Evolutionary conservation across 2,888 invertebrate species (phyloP), one percentile per base, ranked within the genome.

Genomic region (Orgyia antiqua): DNA sequence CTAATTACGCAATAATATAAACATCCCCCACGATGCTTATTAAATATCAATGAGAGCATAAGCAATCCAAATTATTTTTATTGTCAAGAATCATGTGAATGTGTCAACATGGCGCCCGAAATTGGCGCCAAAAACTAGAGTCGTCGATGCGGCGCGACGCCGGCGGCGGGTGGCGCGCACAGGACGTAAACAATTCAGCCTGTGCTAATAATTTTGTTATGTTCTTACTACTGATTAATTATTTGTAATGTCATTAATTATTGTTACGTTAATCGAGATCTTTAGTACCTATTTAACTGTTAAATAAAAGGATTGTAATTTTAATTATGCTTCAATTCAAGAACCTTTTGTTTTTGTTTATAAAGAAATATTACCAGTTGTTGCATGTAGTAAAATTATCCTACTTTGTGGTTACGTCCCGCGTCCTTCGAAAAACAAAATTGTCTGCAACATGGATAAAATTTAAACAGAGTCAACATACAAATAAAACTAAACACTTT

Each of bases 101-200:
- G 66, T 60, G 66, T 60, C 67, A 69, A 69, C 54, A 65, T 68
- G 75, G 77, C 74, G 73, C 65, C 66, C 44, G 55, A 63, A 66
- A 68, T 73, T 67, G 74, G 74, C 74, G 76, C 75, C 76, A 68
- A 71, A 65, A 66, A 51, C 61, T 60, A 64, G 62, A 64, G 67
- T 66, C 64, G 52, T 37, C 42, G 51, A 38, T 50, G 50, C 48
- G 54, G 35, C 29, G 31, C 44, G 45, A 36, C 58, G 63, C 40
- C 56, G 53, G 18, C 48, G 42, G 48, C 51, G 58, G 46, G 4
- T 6, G 6, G 15, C n/a, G 15, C 15, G 51, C 59, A 41, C 50
- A 47, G 39, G 57, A 57, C 58, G 60, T 57, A 59, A 64, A 63
- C 64, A 61, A 51, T 54, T 51, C 57, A 41, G 50, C 42, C 50